Evolutionary conservation across 2,797 vertebrate species (phyloP).

Genomic region (Clarias fuscus): DNA sequence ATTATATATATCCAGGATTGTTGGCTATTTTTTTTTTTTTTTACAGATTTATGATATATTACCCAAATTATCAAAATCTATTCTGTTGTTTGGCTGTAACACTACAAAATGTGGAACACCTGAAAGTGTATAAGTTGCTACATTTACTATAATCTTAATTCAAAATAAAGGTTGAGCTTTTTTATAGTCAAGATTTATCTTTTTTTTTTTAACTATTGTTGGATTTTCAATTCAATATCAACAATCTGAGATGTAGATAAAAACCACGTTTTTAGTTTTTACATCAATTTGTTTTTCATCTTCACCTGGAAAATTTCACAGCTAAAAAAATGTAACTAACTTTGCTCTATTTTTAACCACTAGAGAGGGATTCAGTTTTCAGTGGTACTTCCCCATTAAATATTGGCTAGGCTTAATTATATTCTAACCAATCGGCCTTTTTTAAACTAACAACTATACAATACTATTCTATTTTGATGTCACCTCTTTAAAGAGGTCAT

Average conservation of each 20-base stretch:
- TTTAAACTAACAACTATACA: slow-evolving; percentile 1
- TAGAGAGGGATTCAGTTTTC: neutral
- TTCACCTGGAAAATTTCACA: neutral
- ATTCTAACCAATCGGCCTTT: slow-evolving; percentile 11
- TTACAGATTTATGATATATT: neutral
- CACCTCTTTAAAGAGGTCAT: neutral
- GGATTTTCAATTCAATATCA: neutral
- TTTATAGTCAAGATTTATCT: neutral
- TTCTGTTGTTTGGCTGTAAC: neutral
- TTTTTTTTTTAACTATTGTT: neutral
- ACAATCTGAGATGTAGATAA: neutral
- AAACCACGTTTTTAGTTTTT: neutral
- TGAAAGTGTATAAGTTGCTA: too few species aligned
- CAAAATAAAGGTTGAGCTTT: neutral
- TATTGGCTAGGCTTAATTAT: slow-evolving; percentile 14
- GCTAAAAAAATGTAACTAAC: slow-evolving; percentile 9
- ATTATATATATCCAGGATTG: neutral
- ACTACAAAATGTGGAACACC: neutral
- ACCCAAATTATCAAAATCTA: neutral
- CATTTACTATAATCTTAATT: neutral
- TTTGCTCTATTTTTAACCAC: neutral
- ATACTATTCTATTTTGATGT: slow-evolving; percentile 25
- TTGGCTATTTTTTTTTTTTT: too few species aligned
- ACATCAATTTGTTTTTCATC: neutral
- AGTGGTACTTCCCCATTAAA: slow-evolving; percentile 21